Evolutionary conservation across 2,888 invertebrate genomes (phyloP), one percentile per base, ranked within the genome.

Genomic region (Ormyrus rosae): DNA sequence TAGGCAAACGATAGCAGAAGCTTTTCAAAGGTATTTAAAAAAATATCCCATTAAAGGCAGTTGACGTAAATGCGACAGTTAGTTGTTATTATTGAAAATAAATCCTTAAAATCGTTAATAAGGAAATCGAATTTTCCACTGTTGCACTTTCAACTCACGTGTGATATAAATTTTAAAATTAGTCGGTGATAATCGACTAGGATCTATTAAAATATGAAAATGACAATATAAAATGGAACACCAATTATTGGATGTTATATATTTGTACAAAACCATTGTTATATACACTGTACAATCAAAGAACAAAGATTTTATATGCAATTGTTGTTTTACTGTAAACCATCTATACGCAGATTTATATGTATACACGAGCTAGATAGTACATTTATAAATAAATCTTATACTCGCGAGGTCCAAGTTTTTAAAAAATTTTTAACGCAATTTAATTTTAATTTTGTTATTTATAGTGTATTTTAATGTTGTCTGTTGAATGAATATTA

Each of bases 1-100:
- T 90, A 96, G 96, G 86, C 92, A 94, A 45, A 95, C 95, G 84
- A 96, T 96, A 84, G 93, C 93, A 81, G 96, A 96, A 91, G 95
- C 95, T 6, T 96, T 96, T 88, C 93, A 95, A 84, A 92, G 94
- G 86, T 95, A 95, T 51, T 94, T 94, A 87, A 93, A 84, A 76
- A 90, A 90, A 78, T 90, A 90, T 83, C 87, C 89, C 4, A 80
- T 84, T 34, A 83, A 84, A 51, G 80, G 83, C 34, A 86, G 86
- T 83, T 85, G 84, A 86, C 83, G 69, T 11, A 10, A 51, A 61
- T 46, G 50, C 53, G 34, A 60, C 50, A 0, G 8, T 51, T 71
- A 53, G 45, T 73, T 9, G 11, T 65, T 72, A 51, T 65, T 8
- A 67, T 64, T 53, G 9, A 80, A 45, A 73, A 51, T 70, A 11